Percentiles rank a stretch among this genome's conserved stretches.
Conservation (phyloP, 1,140 invertebrate genomes). For the Whitmania pigra region DNA sequence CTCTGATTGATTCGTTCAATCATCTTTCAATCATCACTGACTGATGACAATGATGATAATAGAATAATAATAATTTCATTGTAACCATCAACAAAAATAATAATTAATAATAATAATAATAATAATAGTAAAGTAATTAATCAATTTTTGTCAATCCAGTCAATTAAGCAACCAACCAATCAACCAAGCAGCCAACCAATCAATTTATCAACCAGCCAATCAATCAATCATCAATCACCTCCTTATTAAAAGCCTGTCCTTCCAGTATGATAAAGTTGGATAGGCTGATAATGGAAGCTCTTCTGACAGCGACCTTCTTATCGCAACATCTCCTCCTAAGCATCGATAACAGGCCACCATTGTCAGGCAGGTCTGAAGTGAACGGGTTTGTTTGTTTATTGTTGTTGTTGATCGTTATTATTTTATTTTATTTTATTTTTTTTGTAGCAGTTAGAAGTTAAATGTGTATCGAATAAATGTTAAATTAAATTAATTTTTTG, state of each 20-base stretch:
- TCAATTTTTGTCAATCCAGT: background rate
- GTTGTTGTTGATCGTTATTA: background rate
- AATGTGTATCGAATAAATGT: no score
- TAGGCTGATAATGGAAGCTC: constrained; percentile 48
- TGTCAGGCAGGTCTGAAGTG: constrained; percentile 34
- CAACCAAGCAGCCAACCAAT: background rate
- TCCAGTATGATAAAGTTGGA: constrained; percentile 39
- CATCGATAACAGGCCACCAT: constrained; percentile 40
- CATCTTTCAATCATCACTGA: no score
- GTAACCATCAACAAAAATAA: background rate
- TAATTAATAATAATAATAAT: no score
- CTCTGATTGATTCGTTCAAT: no score
- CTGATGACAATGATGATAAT: no score
- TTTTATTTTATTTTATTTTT: background rate
- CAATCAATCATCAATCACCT: constrained; percentile 32
- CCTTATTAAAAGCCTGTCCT: constrained; percentile 33
- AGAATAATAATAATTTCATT: background rate
- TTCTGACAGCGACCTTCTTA: constrained; percentile 49
- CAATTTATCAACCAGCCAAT: background rate
- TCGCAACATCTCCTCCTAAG: constrained; percentile 46
- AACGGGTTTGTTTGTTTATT: background rate
- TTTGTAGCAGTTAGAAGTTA: no score
- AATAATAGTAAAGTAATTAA: background rate
- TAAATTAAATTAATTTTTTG: no score
- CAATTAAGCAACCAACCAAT: background rate